Evolutionary conservation across 2,888 invertebrate genomes (phyloP).

Genomic region (Bruchidius siliquastri): DNA sequence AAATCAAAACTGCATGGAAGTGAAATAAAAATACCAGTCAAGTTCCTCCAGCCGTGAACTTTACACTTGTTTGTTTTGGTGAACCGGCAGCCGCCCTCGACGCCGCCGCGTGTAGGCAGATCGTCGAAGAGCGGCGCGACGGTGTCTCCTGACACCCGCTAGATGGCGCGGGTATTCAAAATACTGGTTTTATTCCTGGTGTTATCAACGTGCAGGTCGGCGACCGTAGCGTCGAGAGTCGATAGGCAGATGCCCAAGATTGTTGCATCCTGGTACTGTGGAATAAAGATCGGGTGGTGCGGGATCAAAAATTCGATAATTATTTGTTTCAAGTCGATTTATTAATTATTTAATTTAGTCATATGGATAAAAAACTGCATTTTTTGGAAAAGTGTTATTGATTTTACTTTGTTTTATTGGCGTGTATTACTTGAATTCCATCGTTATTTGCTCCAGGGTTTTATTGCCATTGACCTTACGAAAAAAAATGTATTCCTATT

Average conservation of each 20-base stretch:
- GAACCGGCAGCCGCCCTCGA: neutral
- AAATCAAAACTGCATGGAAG: neutral
- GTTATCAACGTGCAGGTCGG: constrained; percentile 13
- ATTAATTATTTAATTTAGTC: too few relatives aligned
- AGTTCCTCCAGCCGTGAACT: neutral
- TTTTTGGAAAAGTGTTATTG: too few relatives aligned
- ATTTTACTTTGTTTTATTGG: too few relatives aligned
- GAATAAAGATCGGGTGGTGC: constrained; percentile 1
- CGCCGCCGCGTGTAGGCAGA: neutral
- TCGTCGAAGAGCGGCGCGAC: neutral
- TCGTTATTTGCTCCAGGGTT: too few relatives aligned
- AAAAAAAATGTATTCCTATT: too few relatives aligned
- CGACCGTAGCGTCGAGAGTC: constrained; percentile 7
- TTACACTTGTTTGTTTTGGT: constrained; percentile 1
- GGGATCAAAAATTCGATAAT: too few relatives aligned
- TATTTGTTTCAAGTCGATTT: too few relatives aligned
- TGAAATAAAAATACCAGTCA: neutral
- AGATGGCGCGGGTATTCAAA: constrained; percentile 37
- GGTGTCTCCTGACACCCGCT: constrained; percentile 19
- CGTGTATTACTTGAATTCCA: too few relatives aligned
- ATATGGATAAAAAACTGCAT: too few relatives aligned
- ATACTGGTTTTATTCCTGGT: constrained; percentile 13
- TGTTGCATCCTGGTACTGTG: too few relatives aligned
- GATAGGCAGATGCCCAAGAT: constrained; percentile 3
- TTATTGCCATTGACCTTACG: too few relatives aligned